These are phyloP conservation scores for Ciconia stormi DNA, from an alignment of 2,113 vertebrate species.

Conservation along the genomic window DNA sequence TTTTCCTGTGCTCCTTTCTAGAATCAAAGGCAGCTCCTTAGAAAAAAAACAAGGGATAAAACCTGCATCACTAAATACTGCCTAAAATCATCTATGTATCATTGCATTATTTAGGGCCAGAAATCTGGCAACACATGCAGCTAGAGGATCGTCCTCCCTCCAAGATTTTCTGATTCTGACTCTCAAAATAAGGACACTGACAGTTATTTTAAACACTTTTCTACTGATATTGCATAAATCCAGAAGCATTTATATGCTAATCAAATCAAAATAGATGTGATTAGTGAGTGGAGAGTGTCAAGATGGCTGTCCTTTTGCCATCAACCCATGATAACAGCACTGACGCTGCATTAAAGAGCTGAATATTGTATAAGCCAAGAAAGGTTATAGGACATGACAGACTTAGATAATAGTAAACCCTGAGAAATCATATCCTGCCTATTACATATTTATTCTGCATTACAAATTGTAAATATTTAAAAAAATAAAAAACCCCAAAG, in stretches of 20 bases:
- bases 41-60: not conserved
- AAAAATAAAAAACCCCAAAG: conserved; percentile 57
- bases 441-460: conserved; percentile 79
- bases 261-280: conserved; percentile 78
- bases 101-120: not conserved
- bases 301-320: conserved; percentile 76
- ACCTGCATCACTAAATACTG: not conserved
- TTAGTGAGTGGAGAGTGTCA: conserved; percentile 76
- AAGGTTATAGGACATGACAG: conserved; percentile 79
- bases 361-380: conserved; percentile 75
- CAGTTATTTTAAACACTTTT: conserved; percentile 75
- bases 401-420: conserved; percentile 72
- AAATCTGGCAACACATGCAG: not conserved
- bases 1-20: not conserved
- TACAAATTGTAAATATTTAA: conserved; percentile 80
- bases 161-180: not conserved
- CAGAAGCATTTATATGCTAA: conserved; percentile 76
- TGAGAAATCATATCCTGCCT: conserved; percentile 62
- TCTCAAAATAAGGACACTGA: conserved; percentile 58
- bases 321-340: conserved; percentile 74
- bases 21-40: not conserved
- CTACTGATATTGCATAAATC: conserved; percentile 70
- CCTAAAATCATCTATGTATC: not conserved
- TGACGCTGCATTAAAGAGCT: conserved; percentile 55
- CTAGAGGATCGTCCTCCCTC: not conserved